Evolutionary conservation across 2,888 invertebrate genomes (phyloP).

Genomic region (Argyresthia albistria): DNA sequence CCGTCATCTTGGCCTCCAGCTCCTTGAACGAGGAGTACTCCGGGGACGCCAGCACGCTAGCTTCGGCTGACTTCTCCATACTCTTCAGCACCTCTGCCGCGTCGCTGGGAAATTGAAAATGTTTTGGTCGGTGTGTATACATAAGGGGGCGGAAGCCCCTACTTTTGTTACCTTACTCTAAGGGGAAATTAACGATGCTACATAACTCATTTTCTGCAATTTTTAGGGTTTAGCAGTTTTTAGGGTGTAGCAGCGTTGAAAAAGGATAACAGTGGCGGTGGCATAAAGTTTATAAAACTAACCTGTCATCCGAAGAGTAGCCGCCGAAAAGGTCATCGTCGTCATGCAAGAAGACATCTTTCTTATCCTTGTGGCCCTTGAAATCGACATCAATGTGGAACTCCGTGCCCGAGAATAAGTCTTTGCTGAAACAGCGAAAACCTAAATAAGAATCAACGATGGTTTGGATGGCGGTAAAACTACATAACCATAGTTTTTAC

Average conservation of each 20-base stretch:
- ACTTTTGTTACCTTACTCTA: no score
- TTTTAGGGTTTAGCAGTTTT: not conserved
- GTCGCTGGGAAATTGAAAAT: constrained; percentile 26
- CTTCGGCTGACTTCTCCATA: constrained; percentile 33
- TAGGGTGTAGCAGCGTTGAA: not conserved
- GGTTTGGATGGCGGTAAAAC: not conserved
- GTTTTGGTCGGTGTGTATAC: not conserved
- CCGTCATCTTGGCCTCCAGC: constrained; percentile 41
- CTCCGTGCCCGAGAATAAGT: constrained; percentile 29
- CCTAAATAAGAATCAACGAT: not conserved
- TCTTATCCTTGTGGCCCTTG: constrained; percentile 22
- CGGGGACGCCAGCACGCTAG: constrained; percentile 39
- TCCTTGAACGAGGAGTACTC: constrained; percentile 49
- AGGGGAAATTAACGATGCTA: no score
- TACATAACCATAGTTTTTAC: not conserved
- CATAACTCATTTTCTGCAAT: not conserved
- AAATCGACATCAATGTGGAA: constrained; percentile 51
- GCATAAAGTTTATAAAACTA: not conserved
- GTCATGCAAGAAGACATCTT: constrained; percentile 19
- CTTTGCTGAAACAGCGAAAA: constrained; percentile 25
- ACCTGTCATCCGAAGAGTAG: constrained; percentile 24
- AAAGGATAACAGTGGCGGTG: not conserved
- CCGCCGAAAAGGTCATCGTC: constrained; percentile 32
- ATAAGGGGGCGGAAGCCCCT: no score
- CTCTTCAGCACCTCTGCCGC: constrained; percentile 32